These are phyloP conservation scores for Calyptomena viridis DNA, from an alignment of 2,113 vertebrate species.

Conservation along the genomic window DNA sequence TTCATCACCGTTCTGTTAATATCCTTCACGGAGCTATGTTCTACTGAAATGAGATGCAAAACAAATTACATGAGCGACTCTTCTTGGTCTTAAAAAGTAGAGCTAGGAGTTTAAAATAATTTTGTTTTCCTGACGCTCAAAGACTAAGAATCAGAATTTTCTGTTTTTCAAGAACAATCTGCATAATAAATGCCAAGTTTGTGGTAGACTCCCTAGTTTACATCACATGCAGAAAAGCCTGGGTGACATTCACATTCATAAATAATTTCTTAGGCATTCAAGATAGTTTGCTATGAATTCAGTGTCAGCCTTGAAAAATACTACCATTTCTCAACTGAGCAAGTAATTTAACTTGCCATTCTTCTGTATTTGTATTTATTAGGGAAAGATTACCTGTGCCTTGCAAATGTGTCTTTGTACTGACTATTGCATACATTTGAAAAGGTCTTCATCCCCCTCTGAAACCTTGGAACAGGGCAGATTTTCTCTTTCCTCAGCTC, in stretches of 20 bases:
- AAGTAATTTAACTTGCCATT: not conserved
- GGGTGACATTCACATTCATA: not conserved
- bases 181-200: not conserved
- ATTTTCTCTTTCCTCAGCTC: not conserved
- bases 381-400: not conserved
- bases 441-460: not conserved
- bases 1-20: not conserved
- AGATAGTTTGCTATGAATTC: not conserved
- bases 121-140: not conserved
- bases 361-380: not conserved
- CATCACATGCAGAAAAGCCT: not conserved
- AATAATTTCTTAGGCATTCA: not conserved
- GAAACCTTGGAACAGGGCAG: not conserved
- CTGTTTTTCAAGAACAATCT: not conserved
- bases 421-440: not conserved
- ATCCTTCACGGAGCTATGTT: not conserved
- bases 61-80: accelerated
- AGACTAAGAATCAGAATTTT: not conserved
- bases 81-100: not conserved
- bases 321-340: not conserved
- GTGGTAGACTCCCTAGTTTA: not conserved
- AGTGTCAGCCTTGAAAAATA: not conserved
- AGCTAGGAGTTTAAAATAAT: not conserved
- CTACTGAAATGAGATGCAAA: not conserved
- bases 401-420: not conserved